Evolutionary conservation across 2,797 vertebrate species (phyloP), one percentile per base, ranked within the genome.

Genomic region (Sebastes oblongus): DNA sequence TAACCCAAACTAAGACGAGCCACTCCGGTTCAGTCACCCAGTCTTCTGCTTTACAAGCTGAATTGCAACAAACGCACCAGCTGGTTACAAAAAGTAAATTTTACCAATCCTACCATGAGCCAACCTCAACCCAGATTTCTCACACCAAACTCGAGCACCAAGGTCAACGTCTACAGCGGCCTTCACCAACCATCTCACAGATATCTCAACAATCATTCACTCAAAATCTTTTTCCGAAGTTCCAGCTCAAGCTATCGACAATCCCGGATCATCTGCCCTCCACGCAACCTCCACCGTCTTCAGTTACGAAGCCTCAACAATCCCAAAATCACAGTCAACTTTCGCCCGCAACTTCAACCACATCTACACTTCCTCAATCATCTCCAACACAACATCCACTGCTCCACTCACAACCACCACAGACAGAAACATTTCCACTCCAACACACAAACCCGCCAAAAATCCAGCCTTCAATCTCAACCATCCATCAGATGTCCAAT

Each of bases 151-250:
- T 58, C 0, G 4, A 78, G 9, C 34, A 22, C 22, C 8, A 30
- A 60, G 13, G 3, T 39, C 56, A 66, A 50, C 27, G 1, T 69
- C 18, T 56, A 11, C 42, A 5, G 8, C 77, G 77, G 34, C 34
- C 66, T 34, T 81, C 74, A 39, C 18, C 70, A 30, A 29, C 56
- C 13, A 4, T 6, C 29, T 61, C 72, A 36, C 67, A 84, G 80
- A 22, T 29, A 70, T 29, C 82, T 42, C 55, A 68, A 4, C 56
- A 76, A 34, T 20, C 52, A 1, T 66, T 81, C 20, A 83, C 80
- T 29, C 54, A 55, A 50, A 76, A 70, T 55, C 60, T 83, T 66
- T 30, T 80, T 67, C 84, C 88, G 3, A 88, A 86, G 42, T 86
- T 82, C 62, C 76, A 75, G 5, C 58, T 71, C 22, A 79, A 87